These are phyloP conservation scores for Lithosia quadra DNA, from an alignment of 2,888 invertebrate species.

Conservation along the genomic window DNA sequence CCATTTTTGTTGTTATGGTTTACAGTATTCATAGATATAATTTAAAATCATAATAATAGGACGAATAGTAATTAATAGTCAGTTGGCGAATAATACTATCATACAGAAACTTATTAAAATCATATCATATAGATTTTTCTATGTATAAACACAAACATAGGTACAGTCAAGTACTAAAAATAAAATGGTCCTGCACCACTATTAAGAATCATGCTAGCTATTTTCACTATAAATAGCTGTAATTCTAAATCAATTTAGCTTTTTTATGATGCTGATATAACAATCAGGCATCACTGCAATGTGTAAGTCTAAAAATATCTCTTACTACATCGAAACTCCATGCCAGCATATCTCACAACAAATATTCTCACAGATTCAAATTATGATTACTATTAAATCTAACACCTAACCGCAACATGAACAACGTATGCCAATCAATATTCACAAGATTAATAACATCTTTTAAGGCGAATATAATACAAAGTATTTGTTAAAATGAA, in stretches of 20 bases:
- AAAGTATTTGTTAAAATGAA: constrained; percentile 33
- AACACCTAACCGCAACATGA: constrained; percentile 40
- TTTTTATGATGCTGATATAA: background rate
- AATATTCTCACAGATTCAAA: constrained; percentile 27
- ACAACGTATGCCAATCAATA: constrained; percentile 40
- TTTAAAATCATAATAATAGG: constrained; percentile 27
- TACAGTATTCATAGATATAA: constrained; percentile 17
- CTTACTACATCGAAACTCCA: constrained; percentile 3
- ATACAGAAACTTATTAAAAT: constrained; percentile 31
- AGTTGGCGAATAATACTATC: constrained; percentile 31
- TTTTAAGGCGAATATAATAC: constrained; percentile 47
- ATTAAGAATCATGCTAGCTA: constrained; percentile 29
- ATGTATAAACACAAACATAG: constrained; percentile 32
- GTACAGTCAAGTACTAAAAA: constrained; percentile 36
- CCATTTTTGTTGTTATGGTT: constrained; percentile 5
- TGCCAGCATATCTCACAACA: constrained; percentile 43
- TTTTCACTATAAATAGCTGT: constrained; percentile 26
- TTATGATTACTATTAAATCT: constrained; percentile 18
- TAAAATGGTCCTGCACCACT: constrained; percentile 29
- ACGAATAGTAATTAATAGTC: constrained; percentile 30
- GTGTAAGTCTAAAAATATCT: constrained; percentile 21
- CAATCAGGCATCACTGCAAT: background rate
- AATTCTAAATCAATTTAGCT: constrained; percentile 23
- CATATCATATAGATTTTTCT: constrained; percentile 12
- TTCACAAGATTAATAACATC: constrained; percentile 38